Evolutionary conservation across 2,888 invertebrate genomes (phyloP).

Genomic region (Pterostichus madidus): DNA sequence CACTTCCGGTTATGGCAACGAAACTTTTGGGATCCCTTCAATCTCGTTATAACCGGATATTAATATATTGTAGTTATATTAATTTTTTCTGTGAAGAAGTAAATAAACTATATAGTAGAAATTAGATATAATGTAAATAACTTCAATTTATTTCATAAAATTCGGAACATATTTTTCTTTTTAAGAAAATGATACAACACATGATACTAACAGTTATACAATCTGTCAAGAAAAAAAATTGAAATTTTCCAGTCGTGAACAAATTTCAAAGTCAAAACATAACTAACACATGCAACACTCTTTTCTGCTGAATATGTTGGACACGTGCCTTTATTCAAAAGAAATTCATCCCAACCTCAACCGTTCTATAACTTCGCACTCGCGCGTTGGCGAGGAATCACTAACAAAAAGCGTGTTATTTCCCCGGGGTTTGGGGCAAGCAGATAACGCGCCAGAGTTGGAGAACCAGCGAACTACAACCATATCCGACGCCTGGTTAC

Average conservation of each 20-base stretch:
- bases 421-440: conserved; percentile 32
- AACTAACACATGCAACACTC: neutral
- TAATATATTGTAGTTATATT: too few species aligned
- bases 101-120: too few species aligned
- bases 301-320: too few species aligned
- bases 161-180: too few species aligned
- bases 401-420: conserved; percentile 39
- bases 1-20: too few species aligned
- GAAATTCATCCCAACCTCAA: neutral
- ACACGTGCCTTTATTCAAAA: neutral
- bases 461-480: neutral
- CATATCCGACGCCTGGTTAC: too few species aligned
- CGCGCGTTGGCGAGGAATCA: neutral
- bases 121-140: too few species aligned
- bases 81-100: too few species aligned
- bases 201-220: neutral
- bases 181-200: neutral
- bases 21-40: too few species aligned
- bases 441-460: conserved; percentile 25
- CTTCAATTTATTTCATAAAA: too few species aligned
- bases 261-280: neutral
- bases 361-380: neutral
- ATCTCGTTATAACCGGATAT: too few species aligned
- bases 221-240: neutral
- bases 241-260: too few species aligned